These are phyloP conservation scores for Anabacerthia variegaticeps DNA, from an alignment of 2,797 vertebrate species.

Conservation along the genomic window DNA sequence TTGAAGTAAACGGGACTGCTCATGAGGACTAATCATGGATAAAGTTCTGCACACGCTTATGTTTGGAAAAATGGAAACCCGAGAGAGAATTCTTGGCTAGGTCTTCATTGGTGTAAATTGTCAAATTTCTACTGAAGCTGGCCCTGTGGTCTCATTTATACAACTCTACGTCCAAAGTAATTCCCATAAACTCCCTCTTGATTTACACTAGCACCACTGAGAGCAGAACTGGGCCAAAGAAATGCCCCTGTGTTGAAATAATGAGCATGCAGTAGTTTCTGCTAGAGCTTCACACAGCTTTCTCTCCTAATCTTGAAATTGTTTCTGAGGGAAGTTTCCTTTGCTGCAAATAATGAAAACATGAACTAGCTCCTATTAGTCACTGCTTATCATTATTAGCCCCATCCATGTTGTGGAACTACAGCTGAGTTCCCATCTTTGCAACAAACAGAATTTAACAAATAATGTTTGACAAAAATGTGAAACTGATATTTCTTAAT, in stretches of 20 bases:
- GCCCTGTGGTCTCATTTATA: slow-evolving; percentile 52
- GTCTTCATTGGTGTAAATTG: slow-evolving; percentile 43
- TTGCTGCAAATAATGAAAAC: slow-evolving; percentile 38
- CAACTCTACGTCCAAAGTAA: slow-evolving; percentile 34
- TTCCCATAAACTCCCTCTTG: slow-evolving; percentile 45
- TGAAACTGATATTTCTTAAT: slow-evolving; percentile 74
- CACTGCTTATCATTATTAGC: slow-evolving; percentile 36
- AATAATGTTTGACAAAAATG: slow-evolving; percentile 73
- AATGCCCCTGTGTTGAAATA: slow-evolving; percentile 45
- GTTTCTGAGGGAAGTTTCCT: slow-evolving; percentile 39
- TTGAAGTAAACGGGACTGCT: not conserved
- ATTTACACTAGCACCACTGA: slow-evolving; percentile 32
- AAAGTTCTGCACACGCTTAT: not conserved
- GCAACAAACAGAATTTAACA: slow-evolving; percentile 66
- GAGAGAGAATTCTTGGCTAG: slow-evolving; percentile 43
- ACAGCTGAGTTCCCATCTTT: slow-evolving; percentile 57
- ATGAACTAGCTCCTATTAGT: slow-evolving; percentile 27
- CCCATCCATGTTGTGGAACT: slow-evolving; percentile 13
- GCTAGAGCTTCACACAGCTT: slow-evolving; percentile 22
- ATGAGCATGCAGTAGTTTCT: slow-evolving; percentile 23
- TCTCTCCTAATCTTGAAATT: slow-evolving; percentile 35
- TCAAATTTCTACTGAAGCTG: slow-evolving; percentile 28
- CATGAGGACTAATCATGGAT: not conserved
- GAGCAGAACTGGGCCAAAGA: not conserved
- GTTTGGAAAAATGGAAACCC: slow-evolving; percentile 24